Base-by-base conservation (phyloP, 2,113 vertebrate species). In the Epinephelus moara region DNA sequence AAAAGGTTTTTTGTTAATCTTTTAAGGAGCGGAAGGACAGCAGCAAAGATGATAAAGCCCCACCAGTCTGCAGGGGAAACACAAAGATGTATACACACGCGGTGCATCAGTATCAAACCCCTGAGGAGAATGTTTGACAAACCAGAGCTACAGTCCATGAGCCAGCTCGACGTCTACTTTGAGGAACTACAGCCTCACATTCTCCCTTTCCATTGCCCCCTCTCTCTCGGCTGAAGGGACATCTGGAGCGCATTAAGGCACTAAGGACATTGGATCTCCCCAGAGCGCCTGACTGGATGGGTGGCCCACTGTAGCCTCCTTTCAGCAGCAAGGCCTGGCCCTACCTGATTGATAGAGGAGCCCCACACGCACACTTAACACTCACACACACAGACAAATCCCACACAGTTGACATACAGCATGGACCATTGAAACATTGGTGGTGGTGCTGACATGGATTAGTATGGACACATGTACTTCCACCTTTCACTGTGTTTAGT, bases 181-280 rank as follows among this genome's bases (percentile, higher is more conserved):
- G 70, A 88, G 87, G 52, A 71, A 69, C 75, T 70, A 75, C 63
- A 71, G 72, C 78, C 55, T 72, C 64, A 49, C 79, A 60, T 67
- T 77, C 75, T 25, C 71, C 30, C 70, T 56, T 64, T n/a, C 60
- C 3, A 8, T n/a, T 7, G 47, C 47, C 37, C 33, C 75, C 19
- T 45, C 84, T 62, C 78, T 82, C 66, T 81, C 23, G 62, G 90
- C 91, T 91, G 76, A 91, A 84, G 69, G 90, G 88, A 94, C 96
- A 96, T 96, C 95, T 96, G 96, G 95, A 95, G 91, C 70, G 74
- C 89, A 95, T 96, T 96, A 96, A 81, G 86, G 86, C 90, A 81
- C 86, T 76, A 70, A 94, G 90, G 95, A 96, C 93, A 96, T 91
- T 85, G 87, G 94, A 96, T 96, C 95, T 92, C 92, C 93, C 92